Base-by-base conservation (phyloP, 2,888 invertebrate species). In the Ferrisia virgata region DNA sequence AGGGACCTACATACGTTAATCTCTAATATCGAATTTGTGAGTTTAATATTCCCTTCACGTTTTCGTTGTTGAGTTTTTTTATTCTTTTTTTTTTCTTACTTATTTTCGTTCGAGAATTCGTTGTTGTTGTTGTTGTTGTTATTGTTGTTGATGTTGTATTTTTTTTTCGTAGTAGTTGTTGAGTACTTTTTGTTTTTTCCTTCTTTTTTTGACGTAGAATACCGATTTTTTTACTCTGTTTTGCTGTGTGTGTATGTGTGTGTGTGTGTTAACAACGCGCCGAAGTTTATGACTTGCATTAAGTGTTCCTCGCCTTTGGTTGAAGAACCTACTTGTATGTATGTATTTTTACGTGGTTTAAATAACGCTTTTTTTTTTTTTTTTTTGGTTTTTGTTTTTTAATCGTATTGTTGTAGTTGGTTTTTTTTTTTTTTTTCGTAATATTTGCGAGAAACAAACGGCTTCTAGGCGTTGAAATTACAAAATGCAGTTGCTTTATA, bases 1-100 rank as follows among this genome's bases (percentile, higher is more conserved):
- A 95, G 91, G 95, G 95, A 91, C 96, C 96, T 87, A 96, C 96
- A 88, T 96, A 96, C 92, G 96, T 96, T 90, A 96, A 96, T 93
- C 95, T 96, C 92, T 94, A 94, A 94, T 84, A 84, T 84, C 86
- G 85, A 85, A 86, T 87, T 86, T 86, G 87, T 87, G 87, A 87
- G 87, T 87, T 85, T 85, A 85, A 85, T 82, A 85, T 85, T 79
- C 81, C 85, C 78, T 82, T 84, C 83, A 85, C 69, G 78, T 82
- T 81, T 84, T 85, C 72, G 72, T 81, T 85, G 82, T 85, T 85
- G 86, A 85, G 86, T 87, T 86, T 87, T 84, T 85, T 85, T 85
- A 82, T 85, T 86, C 86, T 87, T 89, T 88, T 87, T 88, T n/a
- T 53, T 88, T 89, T 88, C 89, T 88, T 89, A 89, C 33, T 36